Conservation (phyloP, 2,113 vertebrate genomes). For the Corythaeola cristata region DNA sequence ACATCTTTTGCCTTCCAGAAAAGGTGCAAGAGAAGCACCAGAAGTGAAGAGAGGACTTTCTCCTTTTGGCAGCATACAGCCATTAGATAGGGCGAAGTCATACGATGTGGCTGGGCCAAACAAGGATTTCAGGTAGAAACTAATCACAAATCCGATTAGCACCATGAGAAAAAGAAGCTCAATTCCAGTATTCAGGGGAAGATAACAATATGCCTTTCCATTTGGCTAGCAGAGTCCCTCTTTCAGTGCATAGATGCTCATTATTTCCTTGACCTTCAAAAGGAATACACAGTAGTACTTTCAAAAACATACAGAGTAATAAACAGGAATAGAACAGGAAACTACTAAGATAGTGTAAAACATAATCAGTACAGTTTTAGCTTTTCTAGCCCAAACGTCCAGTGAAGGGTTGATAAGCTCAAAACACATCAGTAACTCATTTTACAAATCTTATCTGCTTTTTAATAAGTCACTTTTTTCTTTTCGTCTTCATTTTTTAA, state of each 20-base stretch:
- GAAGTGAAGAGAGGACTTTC: not conserved
- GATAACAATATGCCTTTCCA: not conserved
- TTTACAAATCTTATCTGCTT: not conserved
- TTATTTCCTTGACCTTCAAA: not conserved
- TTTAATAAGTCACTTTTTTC: not conserved
- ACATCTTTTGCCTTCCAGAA: not conserved
- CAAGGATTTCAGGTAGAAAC: not conserved
- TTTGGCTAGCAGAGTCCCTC: not conserved
- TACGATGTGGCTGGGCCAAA: not conserved
- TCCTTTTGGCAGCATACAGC: not conserved
- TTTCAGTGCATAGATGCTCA: not conserved
- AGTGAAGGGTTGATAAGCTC: not conserved
- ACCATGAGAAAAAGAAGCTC: not conserved
- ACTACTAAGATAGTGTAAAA: not conserved
- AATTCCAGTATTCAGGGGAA: not conserved
- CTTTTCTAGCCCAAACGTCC: not conserved
- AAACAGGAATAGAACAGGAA: not conserved
- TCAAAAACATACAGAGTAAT: rapidly evolving
- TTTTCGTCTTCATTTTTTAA: not conserved
- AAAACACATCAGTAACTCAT: not conserved
- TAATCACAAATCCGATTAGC: not conserved
- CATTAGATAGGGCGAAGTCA: not conserved
- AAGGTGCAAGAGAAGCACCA: not conserved
- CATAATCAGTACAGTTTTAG: not conserved
- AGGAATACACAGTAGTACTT: not conserved